Evolutionary conservation across 2,888 invertebrate species (phyloP).

Genomic region (Latrodectus elegans): DNA sequence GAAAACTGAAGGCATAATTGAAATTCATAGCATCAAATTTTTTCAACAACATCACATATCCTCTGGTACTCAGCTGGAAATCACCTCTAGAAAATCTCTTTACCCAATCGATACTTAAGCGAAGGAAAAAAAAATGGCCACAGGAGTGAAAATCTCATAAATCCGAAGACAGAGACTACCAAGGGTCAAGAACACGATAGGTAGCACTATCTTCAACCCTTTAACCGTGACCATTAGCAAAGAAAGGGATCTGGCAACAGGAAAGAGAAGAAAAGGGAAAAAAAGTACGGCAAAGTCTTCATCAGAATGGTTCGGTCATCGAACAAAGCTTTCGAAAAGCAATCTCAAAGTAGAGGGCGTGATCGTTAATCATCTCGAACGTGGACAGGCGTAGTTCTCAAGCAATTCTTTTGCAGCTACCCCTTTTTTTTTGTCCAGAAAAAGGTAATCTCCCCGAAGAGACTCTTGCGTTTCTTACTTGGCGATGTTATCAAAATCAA

Average conservation of each 20-base stretch:
- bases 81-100: too few relatives aligned
- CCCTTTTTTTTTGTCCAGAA: too few relatives aligned
- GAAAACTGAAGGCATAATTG: too few relatives aligned
- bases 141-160: background rate
- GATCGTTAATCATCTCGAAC: slow-evolving; percentile 9
- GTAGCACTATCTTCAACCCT: background rate
- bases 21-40: too few relatives aligned
- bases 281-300: slow-evolving; percentile 12
- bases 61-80: too few relatives aligned
- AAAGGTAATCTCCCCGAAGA: too few relatives aligned
- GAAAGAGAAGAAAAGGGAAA: slow-evolving; percentile 16
- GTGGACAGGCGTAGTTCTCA: background rate
- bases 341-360: slow-evolving; percentile 35
- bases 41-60: too few relatives aligned
- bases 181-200: slow-evolving; percentile 6
- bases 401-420: background rate
- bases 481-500: too few relatives aligned
- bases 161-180: background rate
- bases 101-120: too few relatives aligned
- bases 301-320: slow-evolving; percentile 51
- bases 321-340: slow-evolving; percentile 61
- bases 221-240: slow-evolving; percentile 8
- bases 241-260: slow-evolving; percentile 21
- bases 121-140: too few relatives aligned
- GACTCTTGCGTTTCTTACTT: too few relatives aligned